Base-by-base conservation (phyloP, 2,113 vertebrate species). In the Oncorhynchus tshawytscha region DNA sequence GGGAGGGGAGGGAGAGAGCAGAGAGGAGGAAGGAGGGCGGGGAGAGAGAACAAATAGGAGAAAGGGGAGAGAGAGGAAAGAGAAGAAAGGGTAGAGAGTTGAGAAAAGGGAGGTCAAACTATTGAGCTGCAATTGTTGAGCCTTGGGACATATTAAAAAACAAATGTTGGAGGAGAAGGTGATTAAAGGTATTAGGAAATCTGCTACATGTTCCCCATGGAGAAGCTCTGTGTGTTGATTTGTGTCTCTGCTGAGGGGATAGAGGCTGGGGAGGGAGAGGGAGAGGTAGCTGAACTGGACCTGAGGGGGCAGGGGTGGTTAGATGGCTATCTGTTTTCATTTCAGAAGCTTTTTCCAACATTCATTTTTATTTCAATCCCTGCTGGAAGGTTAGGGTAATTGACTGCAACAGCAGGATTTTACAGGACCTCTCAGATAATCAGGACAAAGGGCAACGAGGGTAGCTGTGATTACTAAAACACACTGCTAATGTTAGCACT, bases 261-360 rank as follows among this genome's bases (percentile, higher is more conserved):
- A 34, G 29, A 27, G 39, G 24, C 9, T 25, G 25, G 39, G 68
- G 48, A 65, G 59, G 49, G 39, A 71, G 34, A 65, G 34, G 49
- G 29, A 67, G 39, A 51, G 13, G n/a, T 39, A 64, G 24, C 12
- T 29, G 7, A 69, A 27, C 11, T n/a, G 13, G 62, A 71, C 27
- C 2, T 31, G 1, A 76, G 20, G 31, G 73, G 20, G 16, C 18
- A 22, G 45, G 72, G 72, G 59, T 25, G 25, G 39, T 78, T 76
- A 45, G 66, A 72, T 54, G 74, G 76, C 67, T 34, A 15, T 5
- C 7, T 60, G 49, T 74, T 78, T 80, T 67, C 70, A 69, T 29
- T 66, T 25, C 27, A 65, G 75, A 60, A 49, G 31, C 59, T 82
- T 75, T 24, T 34, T 86, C 71, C 1, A 57, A 15, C 72, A 48